phyloP scores from a whole-genome alignment of 2,797 vertebrate genomes.

The Oreochromis grahami region DNA sequence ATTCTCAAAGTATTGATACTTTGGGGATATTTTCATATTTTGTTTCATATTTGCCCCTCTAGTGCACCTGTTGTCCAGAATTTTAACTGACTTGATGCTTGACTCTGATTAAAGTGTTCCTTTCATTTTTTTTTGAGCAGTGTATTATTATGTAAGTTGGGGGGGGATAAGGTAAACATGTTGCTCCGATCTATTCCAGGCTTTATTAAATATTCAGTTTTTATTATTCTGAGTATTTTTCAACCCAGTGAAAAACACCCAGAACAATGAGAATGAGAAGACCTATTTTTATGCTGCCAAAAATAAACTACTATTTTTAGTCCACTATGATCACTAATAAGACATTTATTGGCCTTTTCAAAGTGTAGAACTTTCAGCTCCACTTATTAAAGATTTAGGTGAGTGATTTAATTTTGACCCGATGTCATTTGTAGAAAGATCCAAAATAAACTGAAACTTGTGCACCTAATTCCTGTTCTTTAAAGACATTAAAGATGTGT shows the following conservation, averaged over 20 bases:
- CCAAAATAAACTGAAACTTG: not conserved
- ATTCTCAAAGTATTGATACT: too few species aligned
- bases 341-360: not conserved
- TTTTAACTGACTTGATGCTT: too few species aligned
- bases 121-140: too few species aligned
- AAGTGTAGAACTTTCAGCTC: rapidly evolving
- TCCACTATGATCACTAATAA: not conserved
- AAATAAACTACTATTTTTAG: not conserved
- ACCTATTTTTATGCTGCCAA: not conserved
- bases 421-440: not conserved
- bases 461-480: not conserved
- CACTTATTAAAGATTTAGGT: not conserved
- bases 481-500: not conserved
- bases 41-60: too few species aligned
- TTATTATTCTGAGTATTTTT: too few species aligned
- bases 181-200: not conserved
- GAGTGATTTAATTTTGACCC: not conserved
- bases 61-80: too few species aligned
- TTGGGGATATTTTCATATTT: too few species aligned
- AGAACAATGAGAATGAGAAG: not conserved
- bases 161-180: not conserved
- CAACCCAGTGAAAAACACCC: not conserved
- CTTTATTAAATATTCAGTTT: not conserved
- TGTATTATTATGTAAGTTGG: not conserved
- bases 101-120: too few species aligned